Percentiles rank a stretch among this genome's conserved stretches.
phyloP scores from a whole-genome alignment of 2,113 vertebrate genomes.

The Paramisgurnus dabryanus region DNA sequence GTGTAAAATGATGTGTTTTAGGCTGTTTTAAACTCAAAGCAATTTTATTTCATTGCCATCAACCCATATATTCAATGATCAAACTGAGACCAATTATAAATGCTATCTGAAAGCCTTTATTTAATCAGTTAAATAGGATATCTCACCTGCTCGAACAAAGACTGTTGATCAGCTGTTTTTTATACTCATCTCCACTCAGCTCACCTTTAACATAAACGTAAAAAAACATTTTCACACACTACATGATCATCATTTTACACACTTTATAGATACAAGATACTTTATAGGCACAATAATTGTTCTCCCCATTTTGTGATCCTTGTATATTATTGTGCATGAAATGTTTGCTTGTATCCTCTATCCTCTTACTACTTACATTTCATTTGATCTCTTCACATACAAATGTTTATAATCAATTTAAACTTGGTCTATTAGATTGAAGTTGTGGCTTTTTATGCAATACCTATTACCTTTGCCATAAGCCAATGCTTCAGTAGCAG shows the following conservation, averaged over 20 bases:
- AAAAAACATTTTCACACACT: not conserved
- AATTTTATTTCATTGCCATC: too few species aligned
- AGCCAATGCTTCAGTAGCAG: constrained; percentile 78
- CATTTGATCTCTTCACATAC: not conserved
- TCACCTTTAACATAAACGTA: constrained; percentile 74
- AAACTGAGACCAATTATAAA: too few species aligned
- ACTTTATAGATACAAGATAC: too few species aligned
- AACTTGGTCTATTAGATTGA: not conserved
- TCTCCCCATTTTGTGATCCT: too few species aligned
- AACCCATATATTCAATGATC: too few species aligned
- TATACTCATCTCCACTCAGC: constrained; percentile 89
- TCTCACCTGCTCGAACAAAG: constrained; percentile 90
- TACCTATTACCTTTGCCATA: constrained; percentile 84
- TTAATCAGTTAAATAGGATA: not conserved
- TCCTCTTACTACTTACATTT: too few species aligned
- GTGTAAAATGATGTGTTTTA: too few species aligned
- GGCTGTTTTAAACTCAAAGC: too few species aligned
- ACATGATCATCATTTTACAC: too few species aligned
- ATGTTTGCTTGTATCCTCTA: too few species aligned
- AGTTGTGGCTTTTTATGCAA: not conserved
- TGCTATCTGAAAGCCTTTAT: not conserved
- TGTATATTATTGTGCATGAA: too few species aligned
- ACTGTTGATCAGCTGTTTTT: constrained; percentile 91
- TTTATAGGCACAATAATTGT: too few species aligned
- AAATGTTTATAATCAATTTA: not conserved